phyloP scores from a whole-genome alignment of 2,797 vertebrate species.

The Sorex maritimensis region DNA sequence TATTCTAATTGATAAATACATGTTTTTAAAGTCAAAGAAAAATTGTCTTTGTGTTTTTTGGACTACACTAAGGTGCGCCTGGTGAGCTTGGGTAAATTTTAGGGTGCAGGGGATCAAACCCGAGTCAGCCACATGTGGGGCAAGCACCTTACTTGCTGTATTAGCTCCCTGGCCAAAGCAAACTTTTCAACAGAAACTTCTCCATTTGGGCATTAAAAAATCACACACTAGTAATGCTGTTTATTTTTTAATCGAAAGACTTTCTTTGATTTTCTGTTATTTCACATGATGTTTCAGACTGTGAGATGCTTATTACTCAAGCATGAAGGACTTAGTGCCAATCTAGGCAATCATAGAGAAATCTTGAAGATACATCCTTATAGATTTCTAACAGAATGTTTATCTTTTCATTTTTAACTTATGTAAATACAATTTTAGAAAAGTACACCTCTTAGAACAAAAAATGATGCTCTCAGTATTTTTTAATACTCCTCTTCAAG shows the following conservation, averaged over 20 bases:
- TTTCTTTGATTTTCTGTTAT: slow-evolving; percentile 59
- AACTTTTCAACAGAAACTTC: slow-evolving; percentile 23
- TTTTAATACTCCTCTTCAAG: neutral
- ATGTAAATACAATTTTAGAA: slow-evolving; percentile 17
- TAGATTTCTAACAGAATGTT: neutral
- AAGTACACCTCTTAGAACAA: neutral
- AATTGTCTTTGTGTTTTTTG: no score
- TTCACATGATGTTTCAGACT: slow-evolving; percentile 18
- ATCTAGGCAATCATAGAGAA: neutral
- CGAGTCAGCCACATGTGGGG: no score
- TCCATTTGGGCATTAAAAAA: neutral
- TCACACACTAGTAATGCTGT: neutral
- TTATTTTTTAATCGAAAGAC: neutral
- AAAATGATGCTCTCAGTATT: neutral
- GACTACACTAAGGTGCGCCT: no score
- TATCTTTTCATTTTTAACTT: neutral
- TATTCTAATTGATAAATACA: slow-evolving; percentile 30
- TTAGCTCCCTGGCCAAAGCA: neutral
- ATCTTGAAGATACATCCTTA: neutral
- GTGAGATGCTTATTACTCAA: neutral
- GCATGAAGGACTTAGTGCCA: neutral
- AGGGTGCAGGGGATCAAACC: no score
- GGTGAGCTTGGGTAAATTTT: no score
- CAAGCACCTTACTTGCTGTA: no score
- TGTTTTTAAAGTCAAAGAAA: slow-evolving; percentile 23